Evolutionary conservation across 2,113 vertebrate genomes (phyloP).

Genomic region (Trichechus manatus): DNA sequence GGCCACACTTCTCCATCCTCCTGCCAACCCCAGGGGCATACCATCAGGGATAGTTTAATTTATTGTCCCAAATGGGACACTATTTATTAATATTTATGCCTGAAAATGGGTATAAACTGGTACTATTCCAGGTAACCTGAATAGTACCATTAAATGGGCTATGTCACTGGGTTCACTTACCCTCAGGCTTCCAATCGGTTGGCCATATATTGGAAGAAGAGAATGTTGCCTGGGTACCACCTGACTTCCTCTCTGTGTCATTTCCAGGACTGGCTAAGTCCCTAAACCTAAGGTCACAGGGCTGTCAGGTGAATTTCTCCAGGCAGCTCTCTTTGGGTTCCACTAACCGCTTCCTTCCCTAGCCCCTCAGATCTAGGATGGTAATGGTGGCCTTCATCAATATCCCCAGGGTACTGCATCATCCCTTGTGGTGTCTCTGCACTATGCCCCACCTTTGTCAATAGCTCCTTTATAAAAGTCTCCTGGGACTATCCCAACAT

Average conservation of each 20-base stretch:
- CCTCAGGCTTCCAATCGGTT: not conserved
- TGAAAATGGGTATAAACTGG: not conserved
- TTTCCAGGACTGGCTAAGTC: not conserved
- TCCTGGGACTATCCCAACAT: not conserved
- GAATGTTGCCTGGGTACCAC: not conserved
- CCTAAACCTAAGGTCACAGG: not conserved
- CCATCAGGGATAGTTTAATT: not conserved
- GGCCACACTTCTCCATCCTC: not conserved
- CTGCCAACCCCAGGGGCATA: not conserved
- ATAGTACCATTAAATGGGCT: not conserved
- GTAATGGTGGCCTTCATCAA: not conserved
- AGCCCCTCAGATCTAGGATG: not conserved
- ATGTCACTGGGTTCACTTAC: not conserved
- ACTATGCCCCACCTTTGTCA: not conserved
- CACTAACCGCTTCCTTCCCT: not conserved
- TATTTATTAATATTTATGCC: not conserved
- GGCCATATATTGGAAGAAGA: not conserved
- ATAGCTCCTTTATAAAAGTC: not conserved
- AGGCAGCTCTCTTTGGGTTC: not conserved
- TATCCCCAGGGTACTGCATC: not conserved
- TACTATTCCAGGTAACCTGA: not conserved
- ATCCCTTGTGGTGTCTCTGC: not conserved
- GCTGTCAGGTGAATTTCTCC: not conserved
- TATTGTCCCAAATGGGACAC: not conserved
- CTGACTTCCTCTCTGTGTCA: not conserved